A percentile compares a stretch with the other conserved stretches of the same genome.
Evolutionary conservation across 2,113 vertebrate species (phyloP).

Genomic region (Toxotes chatareus): DNA sequence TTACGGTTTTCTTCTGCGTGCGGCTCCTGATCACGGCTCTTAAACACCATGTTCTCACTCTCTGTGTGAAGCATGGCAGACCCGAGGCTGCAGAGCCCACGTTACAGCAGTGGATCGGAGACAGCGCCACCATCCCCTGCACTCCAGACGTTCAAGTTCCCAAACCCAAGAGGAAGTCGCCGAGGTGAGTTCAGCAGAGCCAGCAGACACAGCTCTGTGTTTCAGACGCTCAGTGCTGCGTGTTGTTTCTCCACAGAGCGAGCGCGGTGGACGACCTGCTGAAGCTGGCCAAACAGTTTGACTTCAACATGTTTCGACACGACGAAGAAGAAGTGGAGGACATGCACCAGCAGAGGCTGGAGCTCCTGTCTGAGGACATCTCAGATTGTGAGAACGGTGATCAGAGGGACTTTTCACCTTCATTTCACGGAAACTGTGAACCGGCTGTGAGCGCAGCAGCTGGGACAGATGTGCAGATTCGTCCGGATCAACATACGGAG

Average conservation of each 20-base stretch:
- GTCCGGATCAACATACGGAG: conserved; percentile 70
- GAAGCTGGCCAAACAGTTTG: conserved; percentile 92
- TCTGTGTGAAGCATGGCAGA: conserved; percentile 82
- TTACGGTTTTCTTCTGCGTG: neutral
- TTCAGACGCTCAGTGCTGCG: neutral
- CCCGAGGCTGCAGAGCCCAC: conserved; percentile 82
- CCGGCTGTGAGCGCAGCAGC: rapidly evolving
- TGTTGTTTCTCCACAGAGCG: conserved; percentile 56
- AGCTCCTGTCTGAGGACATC: conserved; percentile 26
- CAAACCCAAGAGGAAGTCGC: conserved; percentile 83
- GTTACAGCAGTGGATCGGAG: conserved; percentile 94
- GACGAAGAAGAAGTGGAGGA: conserved; percentile 78
- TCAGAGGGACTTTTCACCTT: neutral
- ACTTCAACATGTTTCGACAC: conserved; percentile 89
- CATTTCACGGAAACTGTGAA: neutral
- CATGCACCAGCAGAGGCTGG: conserved; percentile 43
- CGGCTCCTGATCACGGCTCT: neutral
- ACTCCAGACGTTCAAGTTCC: conserved; percentile 86
- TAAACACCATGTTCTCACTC: neutral
- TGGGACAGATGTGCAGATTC: neutral
- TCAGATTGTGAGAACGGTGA: conserved; percentile 1
- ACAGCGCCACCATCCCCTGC: conserved; percentile 91
- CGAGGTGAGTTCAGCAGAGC: conserved; percentile 79
- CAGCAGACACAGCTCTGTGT: neutral
- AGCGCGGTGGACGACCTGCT: conserved; percentile 90